Percentiles rank a stretch among this genome's conserved stretches.
These are phyloP conservation scores for Emydura subglobosa DNA, from an alignment of 2,113 vertebrate species.

Conservation along the genomic window DNA sequence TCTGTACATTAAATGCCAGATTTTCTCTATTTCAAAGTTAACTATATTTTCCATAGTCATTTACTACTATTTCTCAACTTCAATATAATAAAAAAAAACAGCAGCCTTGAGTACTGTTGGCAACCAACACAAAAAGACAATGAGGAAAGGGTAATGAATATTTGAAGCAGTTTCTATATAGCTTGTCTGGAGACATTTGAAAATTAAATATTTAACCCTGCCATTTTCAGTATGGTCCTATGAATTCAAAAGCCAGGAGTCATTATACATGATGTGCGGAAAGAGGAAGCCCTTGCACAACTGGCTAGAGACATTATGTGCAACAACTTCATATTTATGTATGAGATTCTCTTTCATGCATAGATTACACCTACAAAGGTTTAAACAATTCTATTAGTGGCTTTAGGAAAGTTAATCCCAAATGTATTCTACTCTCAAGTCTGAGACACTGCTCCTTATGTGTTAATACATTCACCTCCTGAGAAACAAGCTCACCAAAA, in stretches of 20 bases:
- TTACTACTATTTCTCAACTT: not conserved
- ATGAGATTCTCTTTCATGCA: not conserved
- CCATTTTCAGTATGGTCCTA: not conserved
- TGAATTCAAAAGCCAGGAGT: not conserved
- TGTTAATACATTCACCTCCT: not conserved
- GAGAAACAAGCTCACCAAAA: not conserved
- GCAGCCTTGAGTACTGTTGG: not conserved
- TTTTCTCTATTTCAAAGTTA: not conserved
- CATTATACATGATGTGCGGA: not conserved
- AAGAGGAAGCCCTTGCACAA: not conserved
- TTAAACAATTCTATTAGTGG: not conserved
- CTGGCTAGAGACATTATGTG: not conserved
- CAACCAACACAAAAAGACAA: not conserved
- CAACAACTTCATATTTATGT: not conserved
- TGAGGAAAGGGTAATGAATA: not conserved
- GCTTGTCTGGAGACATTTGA: not conserved
- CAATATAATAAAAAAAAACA: not conserved
- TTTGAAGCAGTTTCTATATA: not conserved
- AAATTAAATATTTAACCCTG: not conserved
- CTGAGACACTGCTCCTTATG: not conserved
- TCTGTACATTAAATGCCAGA: not conserved
- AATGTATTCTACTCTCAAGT: not conserved
- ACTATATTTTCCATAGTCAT: not conserved
- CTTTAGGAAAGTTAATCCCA: not conserved
- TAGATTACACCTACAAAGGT: not conserved